Evolutionary conservation across 2,888 invertebrate species (phyloP), one percentile per base, ranked within the genome.

Genomic region (Chrysopilus asiliformis): DNA sequence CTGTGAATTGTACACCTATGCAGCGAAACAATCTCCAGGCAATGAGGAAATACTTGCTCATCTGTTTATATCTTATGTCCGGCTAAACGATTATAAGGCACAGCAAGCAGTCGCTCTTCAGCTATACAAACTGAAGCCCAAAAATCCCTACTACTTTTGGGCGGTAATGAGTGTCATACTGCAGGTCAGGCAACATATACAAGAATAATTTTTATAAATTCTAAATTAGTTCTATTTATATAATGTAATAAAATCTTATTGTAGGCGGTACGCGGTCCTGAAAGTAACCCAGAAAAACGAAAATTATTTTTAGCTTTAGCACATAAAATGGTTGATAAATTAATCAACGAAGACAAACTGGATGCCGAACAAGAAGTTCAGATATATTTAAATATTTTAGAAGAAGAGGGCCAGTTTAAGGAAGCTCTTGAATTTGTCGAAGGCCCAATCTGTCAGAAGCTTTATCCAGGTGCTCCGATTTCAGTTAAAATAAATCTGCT

Each of bases 101-200:
- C 95, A 95, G 59, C 90, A 94, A 54, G 74, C 82, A 44, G 77
- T 83, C 1, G 97, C 95, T 1, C 74, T 94, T 71, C 74, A 78
- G 9, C 67, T 98, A 22, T 95, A 89, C 65, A 94, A 91, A 67
- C 68, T 86, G 38, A 81, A 81, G 51, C 83, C 87, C 3, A 94
- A 94, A 60, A 90, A 89, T 59, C 93, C 93, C 0, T 97, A 97
- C 58, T 94, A 93, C 58, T 94, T 91, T 60, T 98, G 97, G 98
- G 86, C 89, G 14, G 83, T 97, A 8, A 94, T 95, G 86, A 94
- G 94, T 57, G 77, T 91, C 48, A 80, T 95, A 15, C 74, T 95
- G 68, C 95, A 95, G 74, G 89, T 86, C 50, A 47, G 45, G 46
- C 13, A 22, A 22, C 10, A 8, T 22, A 22, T 22, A 22, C 10